Conservation (phyloP, 2,888 invertebrate species). For the Biston stratarius region DNA sequence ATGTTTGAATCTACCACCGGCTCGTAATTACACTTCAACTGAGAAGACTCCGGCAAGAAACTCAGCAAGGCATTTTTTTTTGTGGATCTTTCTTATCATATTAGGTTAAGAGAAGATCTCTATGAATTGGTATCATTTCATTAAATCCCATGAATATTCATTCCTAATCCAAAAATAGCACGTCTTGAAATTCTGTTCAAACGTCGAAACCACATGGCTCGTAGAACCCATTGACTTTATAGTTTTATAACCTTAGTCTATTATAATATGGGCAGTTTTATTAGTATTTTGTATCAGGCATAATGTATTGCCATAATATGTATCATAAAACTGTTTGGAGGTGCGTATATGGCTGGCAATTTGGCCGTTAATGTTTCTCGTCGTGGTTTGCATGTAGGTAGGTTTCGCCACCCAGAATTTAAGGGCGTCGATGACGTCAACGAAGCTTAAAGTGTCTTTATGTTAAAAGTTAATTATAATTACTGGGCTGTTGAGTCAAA, state of each 20-base stretch:
- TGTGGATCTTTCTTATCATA: too few relatives aligned
- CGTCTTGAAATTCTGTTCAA: slow-evolving; percentile 16
- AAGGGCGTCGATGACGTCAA: neutral
- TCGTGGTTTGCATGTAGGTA: slow-evolving; percentile 9
- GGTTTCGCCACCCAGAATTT: slow-evolving; percentile 6
- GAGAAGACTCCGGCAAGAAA: too few relatives aligned
- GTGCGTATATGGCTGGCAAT: slow-evolving; percentile 28
- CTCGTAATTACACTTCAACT: too few relatives aligned
- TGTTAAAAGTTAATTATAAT: too few relatives aligned
- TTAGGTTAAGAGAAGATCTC: too few relatives aligned
- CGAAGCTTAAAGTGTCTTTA: neutral
- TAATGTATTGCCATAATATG: slow-evolving; percentile 20
- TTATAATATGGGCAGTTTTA: slow-evolving; percentile 24
- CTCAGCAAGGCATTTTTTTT: too few relatives aligned
- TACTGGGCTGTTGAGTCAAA: too few relatives aligned
- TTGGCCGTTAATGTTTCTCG: slow-evolving; percentile 12
- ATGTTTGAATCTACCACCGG: too few relatives aligned
- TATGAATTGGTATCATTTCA: too few relatives aligned
- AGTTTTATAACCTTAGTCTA: slow-evolving; percentile 29
- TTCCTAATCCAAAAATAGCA: slow-evolving; percentile 1
- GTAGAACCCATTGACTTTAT: slow-evolving; percentile 4
- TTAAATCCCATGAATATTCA: slow-evolving; percentile 1
- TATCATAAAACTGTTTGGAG: slow-evolving; percentile 25
- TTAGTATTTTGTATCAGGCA: slow-evolving; percentile 23
- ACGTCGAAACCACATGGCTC: slow-evolving; percentile 14